These are phyloP conservation scores for Watsonalla cultraria DNA, from an alignment of 2,888 invertebrate species.

Conservation along the genomic window DNA sequence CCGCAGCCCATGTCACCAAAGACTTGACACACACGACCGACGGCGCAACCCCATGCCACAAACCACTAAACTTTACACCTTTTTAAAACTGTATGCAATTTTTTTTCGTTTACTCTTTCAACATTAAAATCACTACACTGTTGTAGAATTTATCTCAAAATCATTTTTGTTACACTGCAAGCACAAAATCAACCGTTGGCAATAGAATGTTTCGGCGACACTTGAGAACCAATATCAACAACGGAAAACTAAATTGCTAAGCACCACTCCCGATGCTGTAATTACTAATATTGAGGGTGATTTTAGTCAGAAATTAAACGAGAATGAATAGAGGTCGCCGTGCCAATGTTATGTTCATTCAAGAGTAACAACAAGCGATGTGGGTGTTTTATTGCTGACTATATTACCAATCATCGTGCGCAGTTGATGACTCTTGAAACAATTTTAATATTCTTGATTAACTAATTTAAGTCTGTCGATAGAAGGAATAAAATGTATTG, in stretches of 20 bases:
- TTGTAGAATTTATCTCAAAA: constrained; percentile 72
- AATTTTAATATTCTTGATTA: constrained; percentile 21
- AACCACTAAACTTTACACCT: constrained; percentile 49
- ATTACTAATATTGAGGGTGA: constrained; percentile 32
- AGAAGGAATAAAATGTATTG: constrained; percentile 47
- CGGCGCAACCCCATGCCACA: constrained; percentile 61
- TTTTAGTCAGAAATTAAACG: constrained; percentile 46
- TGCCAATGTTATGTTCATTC: constrained; percentile 75
- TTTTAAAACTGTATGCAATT: constrained; percentile 43
- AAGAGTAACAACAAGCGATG: constrained; percentile 73
- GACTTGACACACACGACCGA: constrained; percentile 44
- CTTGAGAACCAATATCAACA: constrained; percentile 19
- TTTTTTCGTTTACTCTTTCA: constrained; percentile 46
- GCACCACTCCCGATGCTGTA: constrained; percentile 9
- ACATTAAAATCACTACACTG: constrained; percentile 65
- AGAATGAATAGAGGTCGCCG: constrained; percentile 67
- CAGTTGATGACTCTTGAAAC: constrained; percentile 28
- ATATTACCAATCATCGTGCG: constrained; percentile 46
- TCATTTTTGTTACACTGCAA: constrained; percentile 74
- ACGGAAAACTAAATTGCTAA: constrained; percentile 8
- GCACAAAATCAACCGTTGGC: constrained; percentile 38
- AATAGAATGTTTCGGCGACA: constrained; percentile 65
- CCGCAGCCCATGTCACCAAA: constrained; percentile 74
- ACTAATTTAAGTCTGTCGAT: constrained; percentile 30
- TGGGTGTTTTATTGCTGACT: constrained; percentile 53